A percentile compares a stretch with the other conserved stretches of the same genome.
phyloP scores from a whole-genome alignment of 2,797 vertebrate species.

The Danio kyathit region DNA sequence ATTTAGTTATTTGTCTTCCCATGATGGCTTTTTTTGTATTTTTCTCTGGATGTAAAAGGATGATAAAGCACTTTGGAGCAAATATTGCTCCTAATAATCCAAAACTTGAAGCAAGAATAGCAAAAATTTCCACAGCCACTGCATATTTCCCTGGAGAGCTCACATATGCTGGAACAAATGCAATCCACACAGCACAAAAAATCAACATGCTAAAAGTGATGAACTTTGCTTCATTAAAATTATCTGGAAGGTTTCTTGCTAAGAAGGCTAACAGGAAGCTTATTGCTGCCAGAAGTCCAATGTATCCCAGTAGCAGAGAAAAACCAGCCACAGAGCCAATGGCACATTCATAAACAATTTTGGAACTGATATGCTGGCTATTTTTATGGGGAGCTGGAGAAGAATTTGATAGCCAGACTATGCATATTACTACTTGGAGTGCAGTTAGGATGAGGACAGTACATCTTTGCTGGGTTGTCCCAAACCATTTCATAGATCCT shows the following conservation, averaged over 20 bases:
- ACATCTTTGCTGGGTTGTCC: conserved; percentile 74
- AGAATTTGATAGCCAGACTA: conserved; percentile 17
- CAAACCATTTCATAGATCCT: conserved; percentile 72
- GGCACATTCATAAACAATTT: conserved; percentile 72
- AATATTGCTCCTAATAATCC: conserved; percentile 1
- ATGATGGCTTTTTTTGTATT: conserved; percentile 76
- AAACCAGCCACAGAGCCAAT: conserved; percentile 70
- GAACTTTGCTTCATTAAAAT: conserved; percentile 38
- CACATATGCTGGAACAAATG: conserved; percentile 21
- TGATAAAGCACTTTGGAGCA: conserved; percentile 24
- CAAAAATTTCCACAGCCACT: conserved; percentile 25
- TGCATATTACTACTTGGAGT: conserved; percentile 10
- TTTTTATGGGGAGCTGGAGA: conserved; percentile 67
- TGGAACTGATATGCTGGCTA: conserved; percentile 64
- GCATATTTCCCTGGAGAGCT: conserved; percentile 28
- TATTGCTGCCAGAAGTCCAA: conserved; percentile 72
- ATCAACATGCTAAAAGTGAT: conserved; percentile 18
- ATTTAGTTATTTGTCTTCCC: conserved; percentile 33
- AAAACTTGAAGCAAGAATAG: conserved; percentile 9
- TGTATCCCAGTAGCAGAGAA: conserved; percentile 74
- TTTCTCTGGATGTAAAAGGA: conserved; percentile 67
- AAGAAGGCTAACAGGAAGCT: conserved; percentile 77
- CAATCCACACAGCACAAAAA: conserved; percentile 29
- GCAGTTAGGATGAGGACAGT: conserved; percentile 56
- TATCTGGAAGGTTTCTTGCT: conserved; percentile 70